A percentile compares a stretch with the other conserved stretches of the same genome.
Evolutionary conservation across 92 coral and sea anemone genomes (phyloP).

Genomic region (Epizoanthus stellaris): DNA sequence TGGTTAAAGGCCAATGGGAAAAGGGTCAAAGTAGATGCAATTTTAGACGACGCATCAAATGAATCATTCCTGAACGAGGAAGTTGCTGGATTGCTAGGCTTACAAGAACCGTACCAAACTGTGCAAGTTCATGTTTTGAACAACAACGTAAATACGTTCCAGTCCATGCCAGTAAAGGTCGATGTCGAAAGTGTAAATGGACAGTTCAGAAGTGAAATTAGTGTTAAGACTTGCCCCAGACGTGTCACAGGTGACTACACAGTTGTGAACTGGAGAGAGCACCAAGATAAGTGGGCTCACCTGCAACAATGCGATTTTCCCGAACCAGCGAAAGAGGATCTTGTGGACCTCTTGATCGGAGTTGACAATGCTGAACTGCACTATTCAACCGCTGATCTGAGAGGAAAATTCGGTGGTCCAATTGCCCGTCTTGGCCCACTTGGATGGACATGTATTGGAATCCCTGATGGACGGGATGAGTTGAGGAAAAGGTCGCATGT

Average conservation of each 20-base stretch:
- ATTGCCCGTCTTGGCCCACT: constrained; percentile 75
- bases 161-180: constrained; percentile 60
- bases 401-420: constrained; percentile 52
- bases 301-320: constrained; percentile 64
- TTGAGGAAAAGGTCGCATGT: constrained; percentile 21
- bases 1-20: constrained; percentile 62
- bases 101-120: constrained; percentile 54
- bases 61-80: constrained; percentile 64
- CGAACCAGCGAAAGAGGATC: constrained; percentile 61
- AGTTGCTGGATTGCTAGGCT: constrained; percentile 58
- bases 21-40: constrained; percentile 60
- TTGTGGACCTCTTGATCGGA: constrained; percentile 67
- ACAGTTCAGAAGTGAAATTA: constrained; percentile 51
- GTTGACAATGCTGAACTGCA: constrained; percentile 66
- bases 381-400: constrained; percentile 60
- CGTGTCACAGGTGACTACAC: constrained; percentile 51
- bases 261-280: constrained; percentile 63
- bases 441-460: constrained; percentile 72
- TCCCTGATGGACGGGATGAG: background rate
- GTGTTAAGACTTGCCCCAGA: constrained; percentile 67
- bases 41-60: constrained; percentile 67
- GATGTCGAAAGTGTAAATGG: constrained; percentile 66
- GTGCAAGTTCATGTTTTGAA: constrained; percentile 72
- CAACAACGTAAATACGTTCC: constrained; percentile 61
- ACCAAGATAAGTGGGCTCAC: constrained; percentile 63